Conservation (phyloP, 2,113 vertebrate genomes). For the Centropus unirufus region DNA sequence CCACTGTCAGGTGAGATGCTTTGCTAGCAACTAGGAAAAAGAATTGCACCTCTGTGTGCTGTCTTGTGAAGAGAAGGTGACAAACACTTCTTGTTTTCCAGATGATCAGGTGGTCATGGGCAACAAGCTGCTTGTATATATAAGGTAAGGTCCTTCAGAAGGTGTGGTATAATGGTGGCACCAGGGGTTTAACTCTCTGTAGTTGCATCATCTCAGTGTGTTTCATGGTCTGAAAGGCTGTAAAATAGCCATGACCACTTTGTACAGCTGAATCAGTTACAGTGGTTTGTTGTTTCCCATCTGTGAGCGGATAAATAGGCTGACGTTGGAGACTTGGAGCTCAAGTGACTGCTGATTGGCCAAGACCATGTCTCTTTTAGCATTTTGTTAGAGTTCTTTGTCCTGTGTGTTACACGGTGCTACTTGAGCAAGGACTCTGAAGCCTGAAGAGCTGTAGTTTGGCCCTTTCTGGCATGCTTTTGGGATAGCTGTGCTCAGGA, state of each 20-base stretch:
- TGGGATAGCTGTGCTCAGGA: background rate
- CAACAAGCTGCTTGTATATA: constrained; percentile 97
- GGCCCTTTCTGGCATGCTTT: background rate
- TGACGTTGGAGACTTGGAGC: background rate
- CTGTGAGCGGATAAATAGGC: background rate
- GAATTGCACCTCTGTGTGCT: background rate
- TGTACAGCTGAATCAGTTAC: background rate
- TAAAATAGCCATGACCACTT: background rate
- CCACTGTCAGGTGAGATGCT: background rate
- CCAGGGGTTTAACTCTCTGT: background rate
- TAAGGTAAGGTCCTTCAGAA: constrained; percentile 82
- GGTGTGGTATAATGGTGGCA: background rate
- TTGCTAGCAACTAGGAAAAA: background rate
- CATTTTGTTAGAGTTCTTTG: background rate
- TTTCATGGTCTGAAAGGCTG: background rate
- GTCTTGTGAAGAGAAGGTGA: background rate
- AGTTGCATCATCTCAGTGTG: background rate
- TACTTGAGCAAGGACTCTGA: background rate
- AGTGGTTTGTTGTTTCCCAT: background rate
- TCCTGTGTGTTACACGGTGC: background rate
- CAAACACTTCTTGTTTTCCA: constrained; percentile 64
- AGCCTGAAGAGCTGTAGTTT: background rate
- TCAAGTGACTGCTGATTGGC: background rate
- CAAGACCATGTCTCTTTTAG: background rate
- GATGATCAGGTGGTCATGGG: constrained; percentile 97